Conservation (phyloP, 2,888 invertebrate species). For the Nomada hirtipes region DNA sequence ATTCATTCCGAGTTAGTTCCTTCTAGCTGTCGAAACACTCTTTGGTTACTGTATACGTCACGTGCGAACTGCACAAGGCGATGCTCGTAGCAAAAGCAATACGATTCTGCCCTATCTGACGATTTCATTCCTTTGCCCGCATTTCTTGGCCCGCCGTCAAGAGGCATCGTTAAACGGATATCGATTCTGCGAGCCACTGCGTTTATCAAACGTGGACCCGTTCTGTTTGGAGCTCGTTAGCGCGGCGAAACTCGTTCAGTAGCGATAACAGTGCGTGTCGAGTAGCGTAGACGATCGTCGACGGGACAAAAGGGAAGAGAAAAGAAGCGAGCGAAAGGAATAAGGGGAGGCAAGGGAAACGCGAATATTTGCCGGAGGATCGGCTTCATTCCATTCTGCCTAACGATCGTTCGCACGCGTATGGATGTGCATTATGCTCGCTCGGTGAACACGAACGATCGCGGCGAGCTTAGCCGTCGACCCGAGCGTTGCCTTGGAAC, state of each 20-base stretch:
- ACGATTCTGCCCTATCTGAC: neutral
- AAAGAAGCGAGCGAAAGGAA: no score
- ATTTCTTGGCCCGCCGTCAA: neutral
- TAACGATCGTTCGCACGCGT: conserved; percentile 31
- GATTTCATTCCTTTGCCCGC: conserved; percentile 23
- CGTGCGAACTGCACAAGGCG: no score
- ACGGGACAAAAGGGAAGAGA: neutral
- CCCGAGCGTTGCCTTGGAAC: no score
- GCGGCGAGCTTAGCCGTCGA: neutral
- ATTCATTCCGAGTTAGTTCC: no score
- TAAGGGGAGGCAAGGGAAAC: neutral
- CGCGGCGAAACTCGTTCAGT: conserved; percentile 59
- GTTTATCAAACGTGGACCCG: conserved; percentile 46
- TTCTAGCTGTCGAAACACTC: no score
- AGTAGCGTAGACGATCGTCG: conserved; percentile 25
- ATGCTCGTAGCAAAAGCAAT: no score
- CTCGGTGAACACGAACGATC: neutral
- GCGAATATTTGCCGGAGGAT: conserved; percentile 11
- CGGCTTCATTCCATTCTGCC: neutral
- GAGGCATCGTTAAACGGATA: conserved; percentile 60
- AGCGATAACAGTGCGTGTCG: conserved; percentile 66
- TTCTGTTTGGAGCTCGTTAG: conserved; percentile 63
- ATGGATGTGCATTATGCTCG: neutral
- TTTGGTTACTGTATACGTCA: no score
- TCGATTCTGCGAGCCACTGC: conserved; percentile 52